Percentiles rank a stretch among this genome's conserved stretches.
Conservation (phyloP, 1,140 invertebrate species). For the Frieseomelitta varia region DNA sequence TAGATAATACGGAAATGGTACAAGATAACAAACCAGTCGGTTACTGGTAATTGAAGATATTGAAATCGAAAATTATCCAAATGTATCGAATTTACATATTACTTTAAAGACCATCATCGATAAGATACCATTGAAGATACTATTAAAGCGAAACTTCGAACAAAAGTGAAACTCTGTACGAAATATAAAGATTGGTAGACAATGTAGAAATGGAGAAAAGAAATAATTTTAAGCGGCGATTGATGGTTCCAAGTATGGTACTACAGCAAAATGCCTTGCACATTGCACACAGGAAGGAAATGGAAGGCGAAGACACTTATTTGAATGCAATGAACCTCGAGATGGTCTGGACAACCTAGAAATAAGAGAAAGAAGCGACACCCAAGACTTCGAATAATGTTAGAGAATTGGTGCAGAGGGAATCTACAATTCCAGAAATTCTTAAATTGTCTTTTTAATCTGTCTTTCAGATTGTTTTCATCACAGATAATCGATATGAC, state of each 20-base stretch:
- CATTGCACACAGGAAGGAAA: neutral
- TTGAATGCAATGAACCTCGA: neutral
- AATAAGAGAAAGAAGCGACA: neutral
- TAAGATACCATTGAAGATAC: too few species aligned
- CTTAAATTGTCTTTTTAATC: neutral
- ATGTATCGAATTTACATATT: too few species aligned
- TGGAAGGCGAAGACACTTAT: neutral
- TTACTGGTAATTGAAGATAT: too few species aligned
- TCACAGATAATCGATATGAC: neutral
- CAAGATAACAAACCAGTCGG: too few species aligned
- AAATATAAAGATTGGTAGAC: too few species aligned
- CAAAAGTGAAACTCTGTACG: too few species aligned
- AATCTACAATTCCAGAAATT: neutral
- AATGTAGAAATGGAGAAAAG: too few species aligned
- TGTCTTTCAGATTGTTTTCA: neutral
- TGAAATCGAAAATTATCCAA: too few species aligned
- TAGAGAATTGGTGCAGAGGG: neutral
- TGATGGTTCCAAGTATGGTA: neutral
- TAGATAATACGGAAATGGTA: too few species aligned
- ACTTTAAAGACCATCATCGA: too few species aligned
- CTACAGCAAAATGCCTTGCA: neutral
- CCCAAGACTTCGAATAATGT: neutral
- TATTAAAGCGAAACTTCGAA: too few species aligned
- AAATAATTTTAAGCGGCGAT: too few species aligned
- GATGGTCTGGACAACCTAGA: neutral